phyloP scores from a whole-genome alignment of 2,888 invertebrate genomes.

The Chesias legatella region DNA sequence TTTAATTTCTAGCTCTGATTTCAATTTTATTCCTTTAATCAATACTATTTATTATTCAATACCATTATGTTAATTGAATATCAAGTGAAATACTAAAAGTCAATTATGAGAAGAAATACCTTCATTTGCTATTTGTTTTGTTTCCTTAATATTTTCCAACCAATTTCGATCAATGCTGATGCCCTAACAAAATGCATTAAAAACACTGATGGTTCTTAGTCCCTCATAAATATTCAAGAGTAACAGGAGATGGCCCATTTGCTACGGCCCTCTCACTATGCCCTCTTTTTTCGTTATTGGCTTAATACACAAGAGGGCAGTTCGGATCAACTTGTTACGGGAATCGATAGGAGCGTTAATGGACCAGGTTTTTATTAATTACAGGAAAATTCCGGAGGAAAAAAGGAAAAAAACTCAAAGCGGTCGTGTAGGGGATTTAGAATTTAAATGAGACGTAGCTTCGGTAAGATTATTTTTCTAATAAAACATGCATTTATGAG shows the following conservation, averaged over 20 bases:
- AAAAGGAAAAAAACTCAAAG: constrained; percentile 19
- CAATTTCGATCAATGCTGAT: constrained; percentile 16
- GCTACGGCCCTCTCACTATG: constrained; percentile 52
- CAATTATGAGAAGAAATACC: no score
- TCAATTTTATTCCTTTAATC: no score
- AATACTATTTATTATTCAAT: no score
- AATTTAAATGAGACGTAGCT: not conserved
- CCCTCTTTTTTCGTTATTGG: constrained; percentile 72
- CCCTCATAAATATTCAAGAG: constrained; percentile 77
- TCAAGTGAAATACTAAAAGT: no score
- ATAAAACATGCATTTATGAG: no score
- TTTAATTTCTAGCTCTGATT: no score
- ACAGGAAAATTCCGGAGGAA: constrained; percentile 38
- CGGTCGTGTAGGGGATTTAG: constrained; percentile 4
- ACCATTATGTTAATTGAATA: no score
- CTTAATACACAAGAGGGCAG: constrained; percentile 71
- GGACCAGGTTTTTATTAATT: constrained; percentile 70
- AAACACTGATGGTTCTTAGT: constrained; percentile 43
- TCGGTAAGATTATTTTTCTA: no score
- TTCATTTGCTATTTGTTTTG: not conserved
- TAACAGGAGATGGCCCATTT: constrained; percentile 74
- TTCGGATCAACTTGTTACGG: constrained; percentile 64
- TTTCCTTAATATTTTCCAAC: constrained; percentile 3
- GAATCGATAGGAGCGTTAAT: constrained; percentile 68
- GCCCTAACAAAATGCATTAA: constrained; percentile 52